These are phyloP conservation scores for Perognathus longimembris DNA, from an alignment of 2,113 vertebrate species.

Conservation along the genomic window DNA sequence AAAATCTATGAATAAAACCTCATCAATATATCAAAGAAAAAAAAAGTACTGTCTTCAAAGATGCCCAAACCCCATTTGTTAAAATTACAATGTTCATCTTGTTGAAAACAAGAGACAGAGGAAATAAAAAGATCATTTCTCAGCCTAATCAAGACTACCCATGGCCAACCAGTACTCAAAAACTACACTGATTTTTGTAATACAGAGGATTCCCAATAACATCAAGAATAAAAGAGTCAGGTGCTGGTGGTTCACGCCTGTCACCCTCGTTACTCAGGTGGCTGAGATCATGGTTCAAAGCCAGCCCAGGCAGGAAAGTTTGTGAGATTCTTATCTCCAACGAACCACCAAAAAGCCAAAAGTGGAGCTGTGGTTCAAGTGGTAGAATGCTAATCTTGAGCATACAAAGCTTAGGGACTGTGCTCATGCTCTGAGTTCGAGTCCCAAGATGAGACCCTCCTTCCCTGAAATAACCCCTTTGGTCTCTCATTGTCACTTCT, in stretches of 20 bases:
- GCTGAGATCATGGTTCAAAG: no score
- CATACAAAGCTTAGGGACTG: no score
- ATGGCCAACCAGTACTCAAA: not conserved
- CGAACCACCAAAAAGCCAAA: no score
- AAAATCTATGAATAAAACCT: conserved; percentile 63
- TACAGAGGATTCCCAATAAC: not conserved
- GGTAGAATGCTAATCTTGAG: no score
- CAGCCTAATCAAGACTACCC: not conserved
- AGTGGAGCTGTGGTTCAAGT: no score
- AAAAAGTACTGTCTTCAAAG: not conserved
- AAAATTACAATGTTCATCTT: conserved; percentile 31
- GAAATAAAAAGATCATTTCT: conserved; percentile 30
- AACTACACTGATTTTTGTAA: not conserved
- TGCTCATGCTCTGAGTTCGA: no score
- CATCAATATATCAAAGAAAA: conserved; percentile 54
- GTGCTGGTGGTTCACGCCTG: no score
- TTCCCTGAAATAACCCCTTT: not conserved
- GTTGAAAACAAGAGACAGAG: conserved; percentile 29
- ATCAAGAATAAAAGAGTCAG: not conserved
- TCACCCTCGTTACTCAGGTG: no score
- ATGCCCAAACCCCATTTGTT: conserved; percentile 28
- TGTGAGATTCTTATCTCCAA: no score
- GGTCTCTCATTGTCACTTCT: conserved; percentile 16
- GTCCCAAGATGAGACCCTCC: no score
- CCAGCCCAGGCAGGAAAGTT: no score